These are phyloP conservation scores for Leuciscus waleckii DNA, from an alignment of 2,797 vertebrate genomes.

Conservation along the genomic window DNA sequence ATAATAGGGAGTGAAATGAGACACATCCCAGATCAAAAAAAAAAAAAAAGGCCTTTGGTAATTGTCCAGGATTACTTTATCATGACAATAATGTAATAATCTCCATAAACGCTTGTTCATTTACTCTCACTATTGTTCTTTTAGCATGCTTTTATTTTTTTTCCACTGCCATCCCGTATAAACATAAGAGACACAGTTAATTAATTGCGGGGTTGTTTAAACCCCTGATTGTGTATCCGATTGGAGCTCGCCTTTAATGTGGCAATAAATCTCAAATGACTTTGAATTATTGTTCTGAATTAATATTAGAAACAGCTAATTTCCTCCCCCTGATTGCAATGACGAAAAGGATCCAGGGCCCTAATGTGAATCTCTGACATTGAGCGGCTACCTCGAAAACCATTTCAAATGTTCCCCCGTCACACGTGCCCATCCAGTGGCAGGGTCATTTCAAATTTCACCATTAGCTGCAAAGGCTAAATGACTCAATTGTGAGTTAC, in stretches of 20 bases:
- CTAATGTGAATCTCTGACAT: slow-evolving; percentile 62
- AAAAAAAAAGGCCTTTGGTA: slow-evolving; percentile 38
- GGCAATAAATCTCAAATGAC: slow-evolving; percentile 71
- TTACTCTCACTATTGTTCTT: slow-evolving; percentile 35
- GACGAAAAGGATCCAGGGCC: slow-evolving; percentile 67
- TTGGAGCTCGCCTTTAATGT: slow-evolving; percentile 59
- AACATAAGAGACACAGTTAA: slow-evolving; percentile 55
- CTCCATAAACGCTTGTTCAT: slow-evolving; percentile 45
- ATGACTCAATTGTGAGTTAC: slow-evolving; percentile 49
- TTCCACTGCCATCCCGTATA: slow-evolving; percentile 34
- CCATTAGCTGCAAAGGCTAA: slow-evolving; percentile 58
- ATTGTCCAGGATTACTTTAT: slow-evolving; percentile 41
- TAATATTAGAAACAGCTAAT: slow-evolving; percentile 72
- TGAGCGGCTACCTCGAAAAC: slow-evolving; percentile 68
- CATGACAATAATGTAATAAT: slow-evolving; percentile 49
- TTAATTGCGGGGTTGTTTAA: slow-evolving; percentile 62
- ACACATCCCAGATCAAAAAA: slow-evolving; percentile 2
- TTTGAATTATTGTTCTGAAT: slow-evolving; percentile 75
- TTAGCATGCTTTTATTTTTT: slow-evolving; percentile 26
- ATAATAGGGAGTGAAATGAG: neutral
- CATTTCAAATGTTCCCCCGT: slow-evolving; percentile 50
- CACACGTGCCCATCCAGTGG: slow-evolving; percentile 61
- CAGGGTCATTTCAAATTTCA: slow-evolving; percentile 49
- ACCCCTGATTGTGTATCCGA: slow-evolving; percentile 59
- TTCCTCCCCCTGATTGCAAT: slow-evolving; percentile 70